Evolutionary conservation across 2,113 vertebrate genomes (phyloP).

Genomic region (Zosterops hypoxanthus): DNA sequence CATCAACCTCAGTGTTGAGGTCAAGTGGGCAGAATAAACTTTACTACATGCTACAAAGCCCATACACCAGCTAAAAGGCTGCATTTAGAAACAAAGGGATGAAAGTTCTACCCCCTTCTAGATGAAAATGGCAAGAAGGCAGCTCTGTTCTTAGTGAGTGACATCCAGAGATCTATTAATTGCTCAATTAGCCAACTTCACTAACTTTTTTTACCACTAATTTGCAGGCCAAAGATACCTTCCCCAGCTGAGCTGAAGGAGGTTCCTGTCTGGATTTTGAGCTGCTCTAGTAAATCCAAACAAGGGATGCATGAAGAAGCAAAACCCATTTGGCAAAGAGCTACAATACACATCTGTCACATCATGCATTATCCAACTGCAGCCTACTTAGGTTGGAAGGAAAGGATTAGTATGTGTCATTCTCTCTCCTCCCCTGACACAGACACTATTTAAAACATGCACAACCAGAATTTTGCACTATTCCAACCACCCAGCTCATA

Average conservation of each 20-base stretch:
- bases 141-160: not conserved
- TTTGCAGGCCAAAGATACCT: not conserved
- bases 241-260: not conserved
- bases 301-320: not conserved
- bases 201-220: not conserved
- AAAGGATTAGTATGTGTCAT: not conserved
- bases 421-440: not conserved
- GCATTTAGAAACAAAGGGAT: not conserved
- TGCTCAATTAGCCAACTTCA: not conserved
- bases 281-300: not conserved
- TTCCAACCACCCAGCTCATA: not conserved
- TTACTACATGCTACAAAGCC: not conserved
- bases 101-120: not conserved
- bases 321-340: not conserved
- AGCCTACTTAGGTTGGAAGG: not conserved
- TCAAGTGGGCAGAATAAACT: slow-evolving; percentile 19
- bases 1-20: not conserved
- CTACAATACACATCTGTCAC: not conserved
- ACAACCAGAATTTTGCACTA: not conserved
- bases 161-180: not conserved
- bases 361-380: not conserved
- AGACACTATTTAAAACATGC: not conserved
- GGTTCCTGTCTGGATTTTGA: not conserved
- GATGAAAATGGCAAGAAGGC: not conserved
- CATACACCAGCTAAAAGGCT: not conserved